Percentiles rank a stretch among this genome's conserved stretches.
These are phyloP conservation scores for Coptotermes formosanus DNA, from an alignment of 1,140 invertebrate genomes.

Conservation along the genomic window DNA sequence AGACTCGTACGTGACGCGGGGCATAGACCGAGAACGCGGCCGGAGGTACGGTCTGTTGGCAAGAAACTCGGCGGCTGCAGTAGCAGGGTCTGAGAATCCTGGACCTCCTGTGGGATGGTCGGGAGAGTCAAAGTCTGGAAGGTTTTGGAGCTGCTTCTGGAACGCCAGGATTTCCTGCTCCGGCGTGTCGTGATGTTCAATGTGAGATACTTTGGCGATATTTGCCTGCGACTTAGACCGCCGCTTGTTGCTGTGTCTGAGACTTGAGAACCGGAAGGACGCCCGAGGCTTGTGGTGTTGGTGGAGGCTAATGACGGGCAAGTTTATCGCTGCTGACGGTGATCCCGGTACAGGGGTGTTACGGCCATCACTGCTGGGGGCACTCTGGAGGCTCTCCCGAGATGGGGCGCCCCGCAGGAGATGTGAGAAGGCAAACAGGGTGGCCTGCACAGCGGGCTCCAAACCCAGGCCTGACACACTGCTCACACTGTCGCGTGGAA, in stretches of 20 bases:
- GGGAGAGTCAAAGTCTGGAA: constrained; percentile 51
- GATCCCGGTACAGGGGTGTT: constrained; percentile 28
- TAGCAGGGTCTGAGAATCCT: constrained; percentile 34
- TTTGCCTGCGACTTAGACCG: constrained; percentile 46
- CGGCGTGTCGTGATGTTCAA: constrained; percentile 42
- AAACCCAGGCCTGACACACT: constrained; percentile 42
- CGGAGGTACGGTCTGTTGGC: constrained; percentile 42
- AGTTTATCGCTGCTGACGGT: constrained; percentile 33
- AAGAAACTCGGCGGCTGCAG: constrained; percentile 41
- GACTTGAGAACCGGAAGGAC: constrained; percentile 43
- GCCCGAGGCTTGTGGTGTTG: constrained; percentile 39
- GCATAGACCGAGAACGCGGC: constrained; percentile 54
- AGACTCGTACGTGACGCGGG: constrained; percentile 51
- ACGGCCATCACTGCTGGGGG: constrained; percentile 3
- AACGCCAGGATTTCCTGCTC: constrained; percentile 55
- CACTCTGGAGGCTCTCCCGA: constrained; percentile 40
- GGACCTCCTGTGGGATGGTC: constrained; percentile 38
- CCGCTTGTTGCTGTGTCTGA: constrained; percentile 42
- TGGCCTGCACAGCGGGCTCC: constrained; percentile 44
- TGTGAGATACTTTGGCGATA: constrained; percentile 41
- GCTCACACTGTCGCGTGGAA: constrained; percentile 40
- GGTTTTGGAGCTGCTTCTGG: constrained; percentile 55
- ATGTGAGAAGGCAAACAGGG: constrained; percentile 44
- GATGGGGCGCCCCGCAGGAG: constrained; percentile 43
- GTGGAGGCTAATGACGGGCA: constrained; percentile 38